A percentile compares a stretch with the other conserved stretches of the same genome.
Evolutionary conservation across 2,797 vertebrate genomes (phyloP).

Genomic region (Triplophysa yarkandensis): DNA sequence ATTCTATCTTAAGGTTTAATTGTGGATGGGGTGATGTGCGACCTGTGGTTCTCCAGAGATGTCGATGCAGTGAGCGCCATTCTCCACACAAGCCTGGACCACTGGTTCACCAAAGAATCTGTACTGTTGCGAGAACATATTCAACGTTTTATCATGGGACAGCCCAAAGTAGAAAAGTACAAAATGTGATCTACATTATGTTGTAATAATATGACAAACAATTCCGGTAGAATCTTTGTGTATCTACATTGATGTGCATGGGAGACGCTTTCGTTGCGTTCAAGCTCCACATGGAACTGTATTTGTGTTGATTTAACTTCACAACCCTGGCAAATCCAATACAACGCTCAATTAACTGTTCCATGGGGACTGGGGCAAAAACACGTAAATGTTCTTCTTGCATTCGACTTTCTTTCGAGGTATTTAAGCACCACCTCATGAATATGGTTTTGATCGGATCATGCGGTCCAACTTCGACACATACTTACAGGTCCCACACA

Average conservation of each 20-base stretch:
- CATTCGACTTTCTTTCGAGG: too few species aligned
- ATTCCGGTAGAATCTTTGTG: too few species aligned
- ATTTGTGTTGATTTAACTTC: too few species aligned
- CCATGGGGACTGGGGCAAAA: too few species aligned
- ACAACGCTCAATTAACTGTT: too few species aligned
- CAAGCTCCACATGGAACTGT: too few species aligned
- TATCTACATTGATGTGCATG: too few species aligned
- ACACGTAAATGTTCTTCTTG: too few species aligned
- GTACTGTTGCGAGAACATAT: slow-evolving; percentile 73
- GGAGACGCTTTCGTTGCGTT: too few species aligned
- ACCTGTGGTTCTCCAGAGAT: slow-evolving; percentile 95
- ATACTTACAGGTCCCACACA: slow-evolving; percentile 95
- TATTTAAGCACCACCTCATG: too few species aligned
- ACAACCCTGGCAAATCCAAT: too few species aligned
- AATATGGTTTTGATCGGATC: not conserved
- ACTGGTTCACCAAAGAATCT: slow-evolving; percentile 91
- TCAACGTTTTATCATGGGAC: not conserved
- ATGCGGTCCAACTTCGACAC: not conserved
- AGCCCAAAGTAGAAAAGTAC: not conserved
- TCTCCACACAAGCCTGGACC: slow-evolving; percentile 91
- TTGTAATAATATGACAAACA: not conserved
- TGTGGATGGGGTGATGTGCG: not conserved
- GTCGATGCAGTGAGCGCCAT: slow-evolving; percentile 88
- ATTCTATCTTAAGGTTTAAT: not conserved
- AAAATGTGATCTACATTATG: not conserved